Evolutionary conservation across 2,113 vertebrate genomes (phyloP), one percentile per base, ranked within the genome.

Genomic region (Paratilapia polleni): DNA sequence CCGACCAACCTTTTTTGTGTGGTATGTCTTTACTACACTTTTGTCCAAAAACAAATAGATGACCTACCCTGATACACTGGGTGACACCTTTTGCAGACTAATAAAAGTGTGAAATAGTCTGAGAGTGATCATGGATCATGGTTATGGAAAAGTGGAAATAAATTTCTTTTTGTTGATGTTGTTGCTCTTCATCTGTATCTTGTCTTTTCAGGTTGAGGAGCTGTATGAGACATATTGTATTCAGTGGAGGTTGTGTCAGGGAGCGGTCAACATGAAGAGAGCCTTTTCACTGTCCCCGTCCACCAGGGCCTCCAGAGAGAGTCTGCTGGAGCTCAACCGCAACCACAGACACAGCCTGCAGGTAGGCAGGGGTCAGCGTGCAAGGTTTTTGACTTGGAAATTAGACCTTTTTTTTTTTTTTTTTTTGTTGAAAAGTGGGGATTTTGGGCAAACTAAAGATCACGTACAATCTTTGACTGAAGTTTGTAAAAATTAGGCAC

Each of bases 151-250:
- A 73, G 43, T 28, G 9, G 0, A 13, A 19, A 4, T 5, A 17
- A 3, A 26, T 31, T 1, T 19, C 8, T 31, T 17, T 34, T 22
- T 38, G 20, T 10, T 6, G 24, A 5, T 24, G 10, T 15, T 63
- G 13, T 66, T 38, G 3, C 4, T 47, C 28, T 36, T 17, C n/a
- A 9, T 60, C 17, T 61, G 36, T 12, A 14, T 57, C 34, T n/a
- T 20, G 13, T 59, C 0, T 86, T 20, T 54, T 58, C 86, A 99
- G 98, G 97, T 99, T 38, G 98, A 99, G 17, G 98, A 99, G 85
- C 95, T 99, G n/a, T 97, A 97, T 17, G 98, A 99, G 91, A 95
- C 96, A 1, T 99, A 99, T 12, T 97, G 97, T 49, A 95, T 99
- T 89, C 98, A 98, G 94, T 98, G 97, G 96, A 94, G 97, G 47